A percentile compares a stretch with the other conserved stretches of the same genome.
These are phyloP conservation scores for Protobothrops mucrosquamatus DNA, from an alignment of 2,113 vertebrate genomes.

Conservation along the genomic window DNA sequence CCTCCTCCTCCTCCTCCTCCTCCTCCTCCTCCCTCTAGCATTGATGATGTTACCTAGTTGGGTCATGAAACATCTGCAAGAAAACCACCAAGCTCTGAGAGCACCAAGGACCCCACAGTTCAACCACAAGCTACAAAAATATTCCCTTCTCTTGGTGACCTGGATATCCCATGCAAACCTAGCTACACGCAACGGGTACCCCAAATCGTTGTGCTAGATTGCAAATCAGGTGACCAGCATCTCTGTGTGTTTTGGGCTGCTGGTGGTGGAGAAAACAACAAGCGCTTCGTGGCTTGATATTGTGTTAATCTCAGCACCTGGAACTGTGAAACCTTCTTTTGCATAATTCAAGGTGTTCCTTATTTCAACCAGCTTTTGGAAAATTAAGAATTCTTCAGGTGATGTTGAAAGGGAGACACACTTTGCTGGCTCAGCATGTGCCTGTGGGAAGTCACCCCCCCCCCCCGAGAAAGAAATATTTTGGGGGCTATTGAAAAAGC, in stretches of 20 bases:
- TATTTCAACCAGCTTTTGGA: not conserved
- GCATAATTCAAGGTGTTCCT: constrained; percentile 36
- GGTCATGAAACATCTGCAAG: no score
- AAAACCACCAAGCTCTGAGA: no score
- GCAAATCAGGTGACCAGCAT: not conserved
- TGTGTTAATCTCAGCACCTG: constrained; percentile 44
- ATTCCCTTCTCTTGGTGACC: not conserved
- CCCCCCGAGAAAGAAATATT: no score
- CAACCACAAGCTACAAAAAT: not conserved
- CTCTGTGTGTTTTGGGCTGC: not conserved
- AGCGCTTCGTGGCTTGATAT: constrained; percentile 22
- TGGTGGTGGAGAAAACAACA: not conserved
- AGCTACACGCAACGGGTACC: not conserved
- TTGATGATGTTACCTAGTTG: no score
- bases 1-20: no score
- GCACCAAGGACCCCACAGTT: no score
- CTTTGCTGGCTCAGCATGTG: constrained; percentile 1
- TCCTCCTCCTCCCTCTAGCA: no score
- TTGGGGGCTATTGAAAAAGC: no score
- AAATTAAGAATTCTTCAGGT: constrained; percentile 24
- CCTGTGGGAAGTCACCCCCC: no score
- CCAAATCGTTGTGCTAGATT: not conserved
- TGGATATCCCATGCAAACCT: not conserved
- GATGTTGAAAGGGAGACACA: not conserved
- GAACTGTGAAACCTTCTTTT: constrained; percentile 41